Conservation (phyloP, 2,113 vertebrate species). For the Gobio gobio region DNA sequence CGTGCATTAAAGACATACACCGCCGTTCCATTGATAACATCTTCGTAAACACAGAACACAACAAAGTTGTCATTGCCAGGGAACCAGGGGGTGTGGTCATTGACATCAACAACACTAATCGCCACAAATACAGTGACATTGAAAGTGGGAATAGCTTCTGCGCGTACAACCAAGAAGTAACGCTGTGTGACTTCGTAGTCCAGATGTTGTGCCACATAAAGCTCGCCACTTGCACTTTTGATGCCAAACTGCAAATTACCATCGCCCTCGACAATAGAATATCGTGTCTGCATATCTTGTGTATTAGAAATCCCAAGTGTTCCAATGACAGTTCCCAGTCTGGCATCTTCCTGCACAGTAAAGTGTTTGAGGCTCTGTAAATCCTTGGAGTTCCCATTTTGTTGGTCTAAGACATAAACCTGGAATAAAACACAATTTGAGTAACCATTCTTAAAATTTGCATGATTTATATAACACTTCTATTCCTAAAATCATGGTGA, state of each 20-base stretch:
- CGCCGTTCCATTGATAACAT: slow-evolving; percentile 77
- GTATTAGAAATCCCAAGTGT: slow-evolving; percentile 67
- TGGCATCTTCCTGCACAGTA: slow-evolving; percentile 81
- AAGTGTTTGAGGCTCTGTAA: slow-evolving; percentile 75
- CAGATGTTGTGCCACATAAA: slow-evolving; percentile 84
- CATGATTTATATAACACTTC: neutral
- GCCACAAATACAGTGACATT: slow-evolving; percentile 73
- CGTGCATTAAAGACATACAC: slow-evolving; percentile 85
- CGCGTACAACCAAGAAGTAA: slow-evolving; percentile 78
- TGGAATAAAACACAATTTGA: slow-evolving; percentile 59
- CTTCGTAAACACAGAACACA: slow-evolving; percentile 81
- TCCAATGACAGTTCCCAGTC: slow-evolving; percentile 78
- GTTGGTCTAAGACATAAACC: slow-evolving; percentile 77
- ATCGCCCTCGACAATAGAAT: slow-evolving; percentile 78
- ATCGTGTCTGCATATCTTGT: slow-evolving; percentile 68
- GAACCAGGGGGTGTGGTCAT: slow-evolving; percentile 76
- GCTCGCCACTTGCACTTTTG: slow-evolving; percentile 78
- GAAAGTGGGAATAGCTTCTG: slow-evolving; percentile 68
- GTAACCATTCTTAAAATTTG: neutral
- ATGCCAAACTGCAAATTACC: slow-evolving; percentile 81
- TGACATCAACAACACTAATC: slow-evolving; percentile 72
- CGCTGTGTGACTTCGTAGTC: slow-evolving; percentile 85
- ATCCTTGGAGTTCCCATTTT: slow-evolving; percentile 42
- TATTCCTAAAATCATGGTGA: neutral
- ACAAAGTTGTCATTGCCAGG: slow-evolving; percentile 75